phyloP scores from a whole-genome alignment of 2,113 vertebrate species.

The Channa argus region DNA sequence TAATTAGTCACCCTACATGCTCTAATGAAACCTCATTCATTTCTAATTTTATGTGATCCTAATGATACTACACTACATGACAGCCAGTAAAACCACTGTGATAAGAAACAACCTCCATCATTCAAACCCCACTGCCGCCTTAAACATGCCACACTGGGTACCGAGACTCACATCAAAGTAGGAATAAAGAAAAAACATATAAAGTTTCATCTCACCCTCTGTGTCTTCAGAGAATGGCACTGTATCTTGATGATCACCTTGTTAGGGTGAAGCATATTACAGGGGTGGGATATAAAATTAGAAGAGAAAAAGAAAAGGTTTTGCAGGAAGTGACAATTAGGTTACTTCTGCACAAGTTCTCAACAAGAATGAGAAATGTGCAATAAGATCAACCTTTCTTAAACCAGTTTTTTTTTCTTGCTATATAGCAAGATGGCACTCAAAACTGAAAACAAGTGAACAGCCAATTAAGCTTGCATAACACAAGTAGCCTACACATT shows the following conservation, averaged over 20 bases:
- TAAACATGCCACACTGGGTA: conserved; percentile 28
- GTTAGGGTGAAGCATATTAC: conserved; percentile 36
- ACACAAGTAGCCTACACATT: background rate
- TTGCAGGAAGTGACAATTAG: background rate
- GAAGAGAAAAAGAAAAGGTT: background rate
- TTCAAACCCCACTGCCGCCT: conserved; percentile 13
- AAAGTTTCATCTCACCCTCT: conserved; percentile 4
- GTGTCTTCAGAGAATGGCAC: conserved; percentile 11
- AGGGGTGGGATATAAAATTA: conserved; percentile 27
- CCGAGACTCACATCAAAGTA: conserved; percentile 4
- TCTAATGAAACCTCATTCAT: conserved; percentile 21
- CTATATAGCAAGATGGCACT: background rate
- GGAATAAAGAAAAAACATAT: background rate
- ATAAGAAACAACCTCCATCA: conserved; percentile 1
- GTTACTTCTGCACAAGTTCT: background rate
- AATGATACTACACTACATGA: background rate
- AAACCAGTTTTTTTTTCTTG: background rate
- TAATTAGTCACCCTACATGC: conserved; percentile 41
- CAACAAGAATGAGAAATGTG: background rate
- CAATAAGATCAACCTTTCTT: background rate
- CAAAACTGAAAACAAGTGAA: background rate
- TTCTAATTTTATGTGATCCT: conserved; percentile 17
- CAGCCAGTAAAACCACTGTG: conserved; percentile 1
- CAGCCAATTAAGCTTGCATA: background rate
- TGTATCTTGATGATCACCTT: conserved; percentile 28